These are phyloP conservation scores for Macaca mulatta DNA, from an alignment of 2,113 vertebrate genomes.

Conservation along the genomic window DNA sequence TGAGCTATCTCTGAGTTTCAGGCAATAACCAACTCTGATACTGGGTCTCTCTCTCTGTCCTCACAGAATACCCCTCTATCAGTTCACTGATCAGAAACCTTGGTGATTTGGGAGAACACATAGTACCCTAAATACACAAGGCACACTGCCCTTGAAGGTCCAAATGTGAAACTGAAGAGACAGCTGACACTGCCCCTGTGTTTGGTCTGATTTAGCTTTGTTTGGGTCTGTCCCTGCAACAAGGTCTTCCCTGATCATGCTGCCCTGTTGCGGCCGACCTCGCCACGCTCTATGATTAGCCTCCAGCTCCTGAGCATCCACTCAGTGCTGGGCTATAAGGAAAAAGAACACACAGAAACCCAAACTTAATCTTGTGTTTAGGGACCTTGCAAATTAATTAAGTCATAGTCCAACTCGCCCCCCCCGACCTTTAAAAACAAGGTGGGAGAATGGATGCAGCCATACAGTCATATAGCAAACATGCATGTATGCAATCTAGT, in stretches of 20 bases:
- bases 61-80: not conserved
- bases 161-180: not conserved
- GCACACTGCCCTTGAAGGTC: constrained; percentile 58
- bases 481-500: not conserved
- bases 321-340: not conserved
- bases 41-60: not conserved
- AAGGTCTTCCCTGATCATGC: not conserved
- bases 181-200: constrained; percentile 38
- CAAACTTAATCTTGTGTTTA: constrained; percentile 6
- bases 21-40: not conserved
- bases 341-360: not conserved
- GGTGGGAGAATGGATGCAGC: not conserved
- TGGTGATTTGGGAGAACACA: constrained; percentile 7
- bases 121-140: not conserved
- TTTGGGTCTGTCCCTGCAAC: constrained; percentile 65
- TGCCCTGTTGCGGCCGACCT: not conserved
- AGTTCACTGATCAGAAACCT: not conserved
- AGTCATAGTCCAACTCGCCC: not conserved
- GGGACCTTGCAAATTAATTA: not conserved
- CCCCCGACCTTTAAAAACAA: not conserved
- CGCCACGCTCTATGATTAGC: not conserved
- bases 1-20: not conserved
- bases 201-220: constrained; percentile 76
- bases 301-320: not conserved
- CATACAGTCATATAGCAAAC: not conserved